A percentile compares a stretch with the other conserved stretches of the same genome.
phyloP scores from a whole-genome alignment of 2,888 invertebrate species.

The Stenotaenia linearis region DNA sequence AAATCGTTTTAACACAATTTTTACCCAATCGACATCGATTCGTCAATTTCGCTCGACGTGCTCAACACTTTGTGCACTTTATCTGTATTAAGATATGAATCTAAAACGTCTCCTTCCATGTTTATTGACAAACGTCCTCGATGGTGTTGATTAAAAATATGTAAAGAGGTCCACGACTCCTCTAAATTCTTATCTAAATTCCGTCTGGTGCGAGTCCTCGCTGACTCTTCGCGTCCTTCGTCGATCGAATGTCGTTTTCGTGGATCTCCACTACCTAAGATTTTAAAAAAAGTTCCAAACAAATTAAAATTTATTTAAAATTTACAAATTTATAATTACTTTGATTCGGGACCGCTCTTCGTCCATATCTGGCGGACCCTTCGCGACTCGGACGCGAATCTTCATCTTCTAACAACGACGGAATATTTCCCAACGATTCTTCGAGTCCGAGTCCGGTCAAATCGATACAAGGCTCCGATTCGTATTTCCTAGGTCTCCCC shows the following conservation, averaged over 20 bases:
- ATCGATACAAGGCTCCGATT: conserved; percentile 27
- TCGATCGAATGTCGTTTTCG: neutral
- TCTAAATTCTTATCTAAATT: conserved; percentile 29
- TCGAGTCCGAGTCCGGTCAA: neutral
- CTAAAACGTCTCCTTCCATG: conserved; percentile 30
- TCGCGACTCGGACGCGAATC: conserved; percentile 8
- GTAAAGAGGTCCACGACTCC: conserved; percentile 33
- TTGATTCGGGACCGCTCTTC: conserved; percentile 30
- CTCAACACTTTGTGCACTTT: neutral
- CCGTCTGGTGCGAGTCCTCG: neutral
- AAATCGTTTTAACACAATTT: neutral
- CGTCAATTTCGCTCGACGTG: neutral
- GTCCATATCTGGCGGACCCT: conserved; percentile 32
- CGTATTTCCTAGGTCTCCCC: neutral
- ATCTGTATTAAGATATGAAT: neutral
- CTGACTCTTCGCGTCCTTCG: conserved; percentile 2
- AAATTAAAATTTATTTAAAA: too few species aligned
- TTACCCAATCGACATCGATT: neutral
- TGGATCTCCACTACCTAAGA: conserved; percentile 30
- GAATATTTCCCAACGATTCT: neutral
- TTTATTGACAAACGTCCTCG: conserved; percentile 30
- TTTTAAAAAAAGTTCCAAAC: too few species aligned
- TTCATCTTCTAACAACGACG: neutral
- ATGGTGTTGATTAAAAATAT: conserved; percentile 31
- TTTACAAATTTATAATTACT: neutral